phyloP scores from a whole-genome alignment of 1,140 invertebrate genomes.

The Teleopsis dalmanni region DNA sequence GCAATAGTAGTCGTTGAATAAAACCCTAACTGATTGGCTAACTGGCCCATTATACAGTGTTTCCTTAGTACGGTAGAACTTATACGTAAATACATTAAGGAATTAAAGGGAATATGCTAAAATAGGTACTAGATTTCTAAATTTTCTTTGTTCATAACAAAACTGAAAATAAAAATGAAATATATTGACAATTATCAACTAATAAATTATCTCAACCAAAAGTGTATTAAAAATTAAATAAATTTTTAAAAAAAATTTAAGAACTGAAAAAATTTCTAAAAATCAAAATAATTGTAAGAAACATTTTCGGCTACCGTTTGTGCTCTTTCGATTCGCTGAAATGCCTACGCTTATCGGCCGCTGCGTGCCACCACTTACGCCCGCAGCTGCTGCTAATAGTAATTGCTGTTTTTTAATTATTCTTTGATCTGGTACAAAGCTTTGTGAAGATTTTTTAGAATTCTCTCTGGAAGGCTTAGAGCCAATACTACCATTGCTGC shows the following conservation, averaged over 20 bases:
- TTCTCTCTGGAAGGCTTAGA: constrained; percentile 27
- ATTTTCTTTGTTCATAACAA: too few relatives aligned
- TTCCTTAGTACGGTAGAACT: too few relatives aligned
- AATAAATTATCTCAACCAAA: neutral
- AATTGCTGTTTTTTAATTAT: constrained; percentile 36
- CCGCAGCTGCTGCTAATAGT: constrained; percentile 34
- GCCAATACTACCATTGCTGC: constrained; percentile 1
- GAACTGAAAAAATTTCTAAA: constrained; percentile 4
- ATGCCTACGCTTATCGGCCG: constrained; percentile 10
- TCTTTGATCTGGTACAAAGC: constrained; percentile 36
- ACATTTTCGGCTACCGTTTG: constrained; percentile 29
- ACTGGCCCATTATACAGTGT: too few relatives aligned
- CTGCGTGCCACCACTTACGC: constrained; percentile 11
- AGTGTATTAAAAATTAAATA: neutral
- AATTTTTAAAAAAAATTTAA: neutral
- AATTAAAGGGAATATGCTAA: too few relatives aligned
- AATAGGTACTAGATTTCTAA: too few relatives aligned
- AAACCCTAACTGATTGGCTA: too few relatives aligned
- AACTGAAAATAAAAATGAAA: neutral
- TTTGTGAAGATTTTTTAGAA: constrained; percentile 37
- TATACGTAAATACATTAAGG: too few relatives aligned
- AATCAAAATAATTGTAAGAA: constrained; percentile 9
- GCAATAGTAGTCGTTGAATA: too few relatives aligned
- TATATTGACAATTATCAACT: neutral
- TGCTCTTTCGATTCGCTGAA: constrained; percentile 14